Evolutionary conservation across 2,113 vertebrate species (phyloP).

Genomic region (Cebus imitator): DNA sequence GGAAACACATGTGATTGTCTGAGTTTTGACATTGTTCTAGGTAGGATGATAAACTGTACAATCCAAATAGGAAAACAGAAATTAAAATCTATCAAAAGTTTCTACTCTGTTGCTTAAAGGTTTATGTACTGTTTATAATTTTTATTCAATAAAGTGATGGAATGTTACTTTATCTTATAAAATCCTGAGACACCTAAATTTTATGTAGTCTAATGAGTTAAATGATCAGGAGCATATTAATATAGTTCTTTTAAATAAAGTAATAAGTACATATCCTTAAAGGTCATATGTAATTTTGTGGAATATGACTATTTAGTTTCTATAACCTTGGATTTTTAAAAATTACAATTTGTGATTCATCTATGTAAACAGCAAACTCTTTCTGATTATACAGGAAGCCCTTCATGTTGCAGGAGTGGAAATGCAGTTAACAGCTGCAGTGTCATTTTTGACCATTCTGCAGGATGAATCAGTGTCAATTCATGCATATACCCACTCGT

Average conservation of each 20-base stretch:
- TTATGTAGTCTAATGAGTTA: neutral
- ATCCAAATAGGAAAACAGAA: neutral
- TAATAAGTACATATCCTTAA: neutral
- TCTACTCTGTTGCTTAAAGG: neutral
- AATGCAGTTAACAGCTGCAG: slow-evolving; percentile 93
- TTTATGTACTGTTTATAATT: neutral
- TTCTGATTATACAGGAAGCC: slow-evolving; percentile 88
- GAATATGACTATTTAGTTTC: neutral
- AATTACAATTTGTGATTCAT: neutral
- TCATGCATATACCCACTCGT: slow-evolving; percentile 93
- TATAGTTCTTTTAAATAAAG: slow-evolving; percentile 3
- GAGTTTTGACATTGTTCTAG: neutral
- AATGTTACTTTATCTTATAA: slow-evolving; percentile 18
- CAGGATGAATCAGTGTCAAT: slow-evolving; percentile 94
- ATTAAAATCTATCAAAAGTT: neutral
- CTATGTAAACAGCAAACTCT: slow-evolving; percentile 46
- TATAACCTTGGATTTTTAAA: neutral
- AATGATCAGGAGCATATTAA: neutral
- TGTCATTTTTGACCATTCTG: slow-evolving; percentile 93
- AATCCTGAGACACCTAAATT: slow-evolving; percentile 33
- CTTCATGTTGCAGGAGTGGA: slow-evolving; percentile 91
- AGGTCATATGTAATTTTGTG: neutral
- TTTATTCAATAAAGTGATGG: slow-evolving; percentile 28
- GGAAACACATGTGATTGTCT: neutral
- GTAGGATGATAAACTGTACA: neutral